A percentile compares a stretch with the other conserved stretches of the same genome.
These are phyloP conservation scores for Gallinago undulata DNA, from an alignment of 2,113 vertebrate species.

Conservation along the genomic window DNA sequence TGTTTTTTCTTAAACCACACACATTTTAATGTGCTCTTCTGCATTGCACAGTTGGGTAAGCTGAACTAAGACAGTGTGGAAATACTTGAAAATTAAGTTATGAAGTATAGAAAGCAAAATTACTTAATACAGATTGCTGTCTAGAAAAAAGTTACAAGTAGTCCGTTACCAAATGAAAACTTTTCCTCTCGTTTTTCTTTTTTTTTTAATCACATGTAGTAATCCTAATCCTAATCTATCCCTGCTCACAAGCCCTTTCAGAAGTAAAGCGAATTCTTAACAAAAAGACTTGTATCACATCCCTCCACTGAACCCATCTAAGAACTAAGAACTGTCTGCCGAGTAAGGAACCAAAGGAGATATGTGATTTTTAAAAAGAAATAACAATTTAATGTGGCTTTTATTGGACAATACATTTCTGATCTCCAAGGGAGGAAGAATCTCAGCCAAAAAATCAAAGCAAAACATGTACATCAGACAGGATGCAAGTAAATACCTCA, in stretches of 20 bases:
- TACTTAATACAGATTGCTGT: neutral
- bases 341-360: neutral
- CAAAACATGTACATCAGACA: neutral
- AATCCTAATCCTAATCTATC: neutral
- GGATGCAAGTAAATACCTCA: neutral
- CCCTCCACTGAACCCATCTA: neutral
- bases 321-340: neutral
- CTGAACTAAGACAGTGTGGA: neutral
- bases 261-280: neutral
- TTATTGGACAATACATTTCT: neutral
- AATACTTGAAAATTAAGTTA: neutral
- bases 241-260: neutral
- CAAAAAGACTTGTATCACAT: neutral
- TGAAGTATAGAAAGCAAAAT: neutral
- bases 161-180: neutral
- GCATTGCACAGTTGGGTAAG: neutral
- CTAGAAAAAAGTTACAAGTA: neutral
- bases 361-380: neutral
- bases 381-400: neutral
- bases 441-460: neutral
- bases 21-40: neutral
- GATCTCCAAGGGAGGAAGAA: neutral
- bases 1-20: neutral
- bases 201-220: neutral
- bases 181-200: neutral